Conservation (phyloP, 2,797 vertebrate species). For the Agapornis canus region DNA sequence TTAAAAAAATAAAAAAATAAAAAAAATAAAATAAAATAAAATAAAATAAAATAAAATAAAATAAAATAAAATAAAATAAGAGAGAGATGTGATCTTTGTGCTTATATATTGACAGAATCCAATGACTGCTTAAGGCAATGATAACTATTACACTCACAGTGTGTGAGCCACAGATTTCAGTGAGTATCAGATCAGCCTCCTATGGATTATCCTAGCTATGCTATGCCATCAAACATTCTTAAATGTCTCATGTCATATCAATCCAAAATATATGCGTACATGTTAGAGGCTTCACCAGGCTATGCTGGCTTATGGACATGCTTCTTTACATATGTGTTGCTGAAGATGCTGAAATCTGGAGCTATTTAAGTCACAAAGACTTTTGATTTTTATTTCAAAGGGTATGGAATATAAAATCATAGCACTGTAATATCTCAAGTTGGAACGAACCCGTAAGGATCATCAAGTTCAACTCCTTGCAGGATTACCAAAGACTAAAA, state of each 20-base stretch:
- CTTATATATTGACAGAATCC: background rate
- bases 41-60: background rate
- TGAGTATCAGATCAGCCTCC: background rate
- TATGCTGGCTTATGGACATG: background rate
- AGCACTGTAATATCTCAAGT: background rate
- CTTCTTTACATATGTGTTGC: background rate
- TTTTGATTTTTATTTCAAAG: background rate
- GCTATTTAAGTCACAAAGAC: background rate
- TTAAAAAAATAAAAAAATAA: background rate
- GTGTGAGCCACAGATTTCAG: background rate
- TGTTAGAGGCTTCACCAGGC: background rate
- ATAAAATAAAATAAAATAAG: background rate
- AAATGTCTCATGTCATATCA: background rate
- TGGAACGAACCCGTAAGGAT: background rate
- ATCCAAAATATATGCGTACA: background rate
- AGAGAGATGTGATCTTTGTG: background rate
- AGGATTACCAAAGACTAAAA: background rate
- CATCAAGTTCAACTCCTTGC: background rate
- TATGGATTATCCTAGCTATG: background rate
- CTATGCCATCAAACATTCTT: background rate
- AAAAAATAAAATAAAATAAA: background rate
- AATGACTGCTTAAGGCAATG: background rate
- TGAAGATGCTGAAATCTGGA: background rate
- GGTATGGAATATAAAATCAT: background rate
- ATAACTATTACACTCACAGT: background rate